A percentile compares a stretch with the other conserved stretches of the same genome.
Evolutionary conservation across 2,888 invertebrate species (phyloP).

Genomic region (Cremastobaeus sp.): DNA sequence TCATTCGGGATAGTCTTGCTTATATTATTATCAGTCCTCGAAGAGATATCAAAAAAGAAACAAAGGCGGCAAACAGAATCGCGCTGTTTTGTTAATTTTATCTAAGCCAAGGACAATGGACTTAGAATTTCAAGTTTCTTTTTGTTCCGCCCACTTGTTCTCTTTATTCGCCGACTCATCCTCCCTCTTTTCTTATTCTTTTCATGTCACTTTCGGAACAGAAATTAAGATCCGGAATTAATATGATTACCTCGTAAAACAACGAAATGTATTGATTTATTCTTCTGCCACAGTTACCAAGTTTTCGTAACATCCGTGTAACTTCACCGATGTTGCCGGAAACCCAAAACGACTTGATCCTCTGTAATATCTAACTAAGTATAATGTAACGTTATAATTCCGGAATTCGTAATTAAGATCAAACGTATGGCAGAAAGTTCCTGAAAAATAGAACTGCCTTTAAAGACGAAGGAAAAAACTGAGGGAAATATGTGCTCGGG

Average conservation of each 20-base stretch:
- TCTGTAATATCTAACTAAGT: slow-evolving; percentile 46
- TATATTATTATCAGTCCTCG: slow-evolving; percentile 25
- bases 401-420: slow-evolving; percentile 38
- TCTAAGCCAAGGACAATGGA: slow-evolving; percentile 32
- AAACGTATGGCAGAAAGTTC: too few species aligned
- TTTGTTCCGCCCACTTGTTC: not conserved
- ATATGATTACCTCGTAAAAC: slow-evolving; percentile 21
- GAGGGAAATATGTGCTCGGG: too few species aligned
- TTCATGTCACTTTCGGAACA: slow-evolving; percentile 1
- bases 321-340: slow-evolving; percentile 27
- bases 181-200: not conserved
- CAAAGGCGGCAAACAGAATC: slow-evolving; percentile 10
- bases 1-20: slow-evolving; percentile 3
- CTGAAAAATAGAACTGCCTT: too few species aligned
- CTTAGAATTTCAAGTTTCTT: slow-evolving; percentile 14
- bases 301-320: slow-evolving; percentile 27
- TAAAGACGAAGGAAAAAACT: too few species aligned
- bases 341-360: slow-evolving; percentile 41
- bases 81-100: slow-evolving; percentile 35
- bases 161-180: too few species aligned
- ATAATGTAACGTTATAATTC: slow-evolving; percentile 42
- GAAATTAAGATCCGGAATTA: slow-evolving; percentile 11
- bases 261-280: slow-evolving; percentile 29
- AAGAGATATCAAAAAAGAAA: slow-evolving; percentile 13
- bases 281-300: slow-evolving; percentile 24